Base-by-base conservation (phyloP, 2,113 vertebrate species). In the Antennarius striatus region DNA sequence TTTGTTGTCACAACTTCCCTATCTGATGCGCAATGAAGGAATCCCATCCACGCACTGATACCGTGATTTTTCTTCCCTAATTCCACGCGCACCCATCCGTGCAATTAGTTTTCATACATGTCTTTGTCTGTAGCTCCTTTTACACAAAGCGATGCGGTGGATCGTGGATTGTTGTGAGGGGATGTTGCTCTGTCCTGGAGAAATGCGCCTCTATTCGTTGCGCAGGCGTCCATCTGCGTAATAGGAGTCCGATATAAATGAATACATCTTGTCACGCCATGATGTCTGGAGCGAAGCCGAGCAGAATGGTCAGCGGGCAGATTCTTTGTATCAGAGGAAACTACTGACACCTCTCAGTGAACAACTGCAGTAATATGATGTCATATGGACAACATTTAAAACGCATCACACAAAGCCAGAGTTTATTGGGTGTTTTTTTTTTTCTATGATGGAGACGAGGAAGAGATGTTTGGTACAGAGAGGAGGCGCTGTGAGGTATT, bases 281-380 rank as follows among this genome's bases (percentile, higher is more conserved):
- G 79, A 83, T 86, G 84, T 80, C 81, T 85, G 63, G 68, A 86
- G 69, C 68, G 3, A 56, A 78, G 69, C 68, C 47, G 67, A 83
- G 75, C 59, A 70, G 11, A 84, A 81, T 75, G 75, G 66, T 71
- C 84, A 6, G 15, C 55, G 74, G 61, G 73, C 82, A 59, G 13
- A 68, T 32, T 60, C 6, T 72, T 61, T 43, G 14, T 63, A 71
- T 68, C 75, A 61, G 56, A 73, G 66, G 67, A 75, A 74, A 63
- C 70, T 79, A 74, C 68, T 77, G 81, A 82, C 84, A 88, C 76
- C 70, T 87, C 75, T 83, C 73, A 61, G 80, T 64, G 86, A 79
- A 82, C 74, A 87, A 86, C 56, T 89, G 90, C 86, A 89, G 79
- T 81, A 83, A 66, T 50, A 86, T 87, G 77, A 86, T 91, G 84